These are phyloP conservation scores for Muricea muricata DNA, from an alignment of 92 coral and sea anemone genomes.

Conservation along the genomic window DNA sequence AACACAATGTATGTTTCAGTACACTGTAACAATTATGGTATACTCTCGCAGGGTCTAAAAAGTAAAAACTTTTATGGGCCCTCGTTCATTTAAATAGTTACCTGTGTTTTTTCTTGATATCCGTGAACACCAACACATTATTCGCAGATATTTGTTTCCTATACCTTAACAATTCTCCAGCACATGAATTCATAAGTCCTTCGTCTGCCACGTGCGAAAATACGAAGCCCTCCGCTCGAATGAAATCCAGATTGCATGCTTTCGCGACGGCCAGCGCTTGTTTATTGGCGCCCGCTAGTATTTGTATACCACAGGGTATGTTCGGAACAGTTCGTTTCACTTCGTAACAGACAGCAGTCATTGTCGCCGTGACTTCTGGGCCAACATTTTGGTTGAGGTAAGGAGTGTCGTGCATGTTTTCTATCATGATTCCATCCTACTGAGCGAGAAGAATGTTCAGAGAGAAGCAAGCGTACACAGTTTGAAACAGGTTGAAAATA, in stretches of 20 bases:
- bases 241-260: slow-evolving; percentile 85
- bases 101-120: slow-evolving; percentile 99
- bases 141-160: slow-evolving; percentile 88
- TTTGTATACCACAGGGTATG: slow-evolving; percentile 87
- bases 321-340: slow-evolving; percentile 69
- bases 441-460: background rate
- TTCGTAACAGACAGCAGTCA: slow-evolving; percentile 89
- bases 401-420: slow-evolving; percentile 97
- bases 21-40: too few species aligned
- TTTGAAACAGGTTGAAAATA: too few species aligned
- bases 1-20: too few species aligned
- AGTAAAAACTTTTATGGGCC: too few species aligned
- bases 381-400: slow-evolving; percentile 95
- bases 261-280: slow-evolving; percentile 95
- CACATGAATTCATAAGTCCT: slow-evolving; percentile 95
- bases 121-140: slow-evolving; percentile 85
- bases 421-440: slow-evolving; percentile 95
- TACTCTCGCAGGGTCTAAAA: too few species aligned
- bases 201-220: slow-evolving; percentile 98
- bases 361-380: slow-evolving; percentile 93
- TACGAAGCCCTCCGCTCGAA: slow-evolving; percentile 94
- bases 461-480: too few species aligned
- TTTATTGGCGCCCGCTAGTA: slow-evolving; percentile 84
- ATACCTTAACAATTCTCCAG: slow-evolving; percentile 93
- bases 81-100: slow-evolving; percentile 10